phyloP scores from a whole-genome alignment of 2,797 vertebrate species.

The Poeciliopsis gracilis region DNA sequence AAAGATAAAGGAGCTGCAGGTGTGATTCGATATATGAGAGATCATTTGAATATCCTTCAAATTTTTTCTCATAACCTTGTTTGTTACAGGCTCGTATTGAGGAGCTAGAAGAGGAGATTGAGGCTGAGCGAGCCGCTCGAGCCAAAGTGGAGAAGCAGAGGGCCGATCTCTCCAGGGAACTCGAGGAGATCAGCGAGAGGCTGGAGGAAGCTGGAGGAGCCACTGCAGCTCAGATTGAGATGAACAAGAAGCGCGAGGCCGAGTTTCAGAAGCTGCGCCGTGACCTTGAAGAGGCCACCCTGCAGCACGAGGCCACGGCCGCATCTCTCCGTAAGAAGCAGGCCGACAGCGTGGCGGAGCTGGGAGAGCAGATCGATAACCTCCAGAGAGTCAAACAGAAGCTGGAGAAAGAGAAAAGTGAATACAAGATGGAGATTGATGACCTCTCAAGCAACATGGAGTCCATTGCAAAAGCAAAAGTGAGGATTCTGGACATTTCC shows the following conservation, averaged over 20 bases:
- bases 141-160: conserved; percentile 89
- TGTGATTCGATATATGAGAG: conserved; percentile 23
- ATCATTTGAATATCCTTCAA: background rate
- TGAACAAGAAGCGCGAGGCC: conserved; percentile 90
- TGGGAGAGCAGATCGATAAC: conserved; percentile 91
- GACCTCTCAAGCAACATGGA: conserved; percentile 88
- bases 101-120: conserved; percentile 90
- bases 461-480: conserved; percentile 55
- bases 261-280: conserved; percentile 89
- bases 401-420: conserved; percentile 91
- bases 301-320: conserved; percentile 88
- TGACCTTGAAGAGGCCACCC: conserved; percentile 89
- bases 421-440: conserved; percentile 91
- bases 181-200: conserved; percentile 90
- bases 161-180: conserved; percentile 85
- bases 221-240: conserved; percentile 84
- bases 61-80: background rate
- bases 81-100: conserved; percentile 83
- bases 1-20: conserved; percentile 88
- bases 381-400: conserved; percentile 93
- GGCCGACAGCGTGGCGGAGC: conserved; percentile 86
- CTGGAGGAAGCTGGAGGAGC: conserved; percentile 90
- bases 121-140: conserved; percentile 82
- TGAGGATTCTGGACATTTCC: background rate
- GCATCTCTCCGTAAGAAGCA: conserved; percentile 89